Evolutionary conservation across 2,888 invertebrate genomes (phyloP).

Genomic region (Pollenia griseotomentosa): DNA sequence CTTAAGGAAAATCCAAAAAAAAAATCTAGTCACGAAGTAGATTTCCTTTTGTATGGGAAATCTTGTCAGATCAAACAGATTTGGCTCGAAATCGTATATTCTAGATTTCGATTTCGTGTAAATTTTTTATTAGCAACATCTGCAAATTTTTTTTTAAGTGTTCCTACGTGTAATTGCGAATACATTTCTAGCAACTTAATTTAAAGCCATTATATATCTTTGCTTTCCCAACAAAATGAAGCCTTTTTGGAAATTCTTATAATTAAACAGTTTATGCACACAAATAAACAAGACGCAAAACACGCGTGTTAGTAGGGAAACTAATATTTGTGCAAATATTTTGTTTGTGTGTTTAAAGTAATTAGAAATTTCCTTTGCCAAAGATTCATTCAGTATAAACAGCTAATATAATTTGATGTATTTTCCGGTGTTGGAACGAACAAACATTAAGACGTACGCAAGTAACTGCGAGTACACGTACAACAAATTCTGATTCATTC

Average conservation of each 20-base stretch:
- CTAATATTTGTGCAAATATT: slow-evolving; percentile 16
- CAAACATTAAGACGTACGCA: not conserved
- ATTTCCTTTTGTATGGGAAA: too few species aligned
- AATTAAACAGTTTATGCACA: not conserved
- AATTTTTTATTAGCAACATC: too few species aligned
- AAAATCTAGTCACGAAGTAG: too few species aligned
- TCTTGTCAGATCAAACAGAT: too few species aligned
- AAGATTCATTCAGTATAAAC: slow-evolving; percentile 44
- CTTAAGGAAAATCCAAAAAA: too few species aligned
- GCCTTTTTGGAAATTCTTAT: slow-evolving; percentile 11
- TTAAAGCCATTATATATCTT: not conserved
- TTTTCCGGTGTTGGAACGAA: slow-evolving; percentile 40
- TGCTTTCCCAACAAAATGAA: not conserved
- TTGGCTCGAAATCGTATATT: too few species aligned
- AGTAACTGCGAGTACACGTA: not conserved
- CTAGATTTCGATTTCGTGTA: too few species aligned
- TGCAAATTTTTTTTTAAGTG: too few species aligned
- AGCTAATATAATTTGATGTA: slow-evolving; percentile 39
- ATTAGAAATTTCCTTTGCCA: slow-evolving; percentile 56
- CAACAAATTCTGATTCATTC: slow-evolving; percentile 18
- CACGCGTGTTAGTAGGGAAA: slow-evolving; percentile 8
- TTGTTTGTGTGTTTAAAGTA: slow-evolving; percentile 33
- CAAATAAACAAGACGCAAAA: not conserved
- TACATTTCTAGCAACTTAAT: not conserved
- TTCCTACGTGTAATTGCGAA: too few species aligned